These are phyloP conservation scores for Caenorhabditis sp. DNA, from an alignment of 2,888 invertebrate species.

Conservation along the genomic window DNA sequence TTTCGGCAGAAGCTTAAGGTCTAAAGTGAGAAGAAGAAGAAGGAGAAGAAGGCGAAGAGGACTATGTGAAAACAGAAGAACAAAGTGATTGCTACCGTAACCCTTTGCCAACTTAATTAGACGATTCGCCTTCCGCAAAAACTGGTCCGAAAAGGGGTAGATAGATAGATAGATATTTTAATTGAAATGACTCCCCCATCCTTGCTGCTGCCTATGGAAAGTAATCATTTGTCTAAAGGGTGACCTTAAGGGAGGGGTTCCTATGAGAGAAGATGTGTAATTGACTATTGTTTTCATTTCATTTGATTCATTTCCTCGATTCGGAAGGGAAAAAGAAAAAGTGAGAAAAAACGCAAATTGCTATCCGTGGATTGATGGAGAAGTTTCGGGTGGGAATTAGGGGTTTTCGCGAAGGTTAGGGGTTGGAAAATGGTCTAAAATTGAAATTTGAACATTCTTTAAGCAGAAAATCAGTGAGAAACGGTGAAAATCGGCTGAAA, in stretches of 20 bases:
- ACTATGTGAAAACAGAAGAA: neutral
- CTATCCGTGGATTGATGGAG: no score
- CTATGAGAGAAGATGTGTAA: no score
- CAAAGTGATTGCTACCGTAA: slow-evolving; percentile 24
- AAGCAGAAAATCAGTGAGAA: neutral
- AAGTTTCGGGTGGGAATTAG: no score
- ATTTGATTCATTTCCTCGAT: slow-evolving; percentile 56
- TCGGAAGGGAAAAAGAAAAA: neutral
- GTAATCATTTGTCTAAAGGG: slow-evolving; percentile 13
- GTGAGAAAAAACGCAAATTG: no score
- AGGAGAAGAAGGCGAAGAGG: neutral
- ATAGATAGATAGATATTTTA: slow-evolving; percentile 38
- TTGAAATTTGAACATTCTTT: neutral
- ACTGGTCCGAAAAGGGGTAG: slow-evolving; percentile 26
- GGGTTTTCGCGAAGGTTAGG: no score
- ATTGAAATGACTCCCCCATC: no score
- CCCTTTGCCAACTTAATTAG: slow-evolving; percentile 40
- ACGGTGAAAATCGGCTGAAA: neutral
- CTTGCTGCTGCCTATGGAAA: no score
- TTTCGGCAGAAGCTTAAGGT: neutral
- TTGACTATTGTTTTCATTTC: slow-evolving; percentile 59
- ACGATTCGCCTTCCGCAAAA: slow-evolving; percentile 14
- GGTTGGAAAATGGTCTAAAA: neutral
- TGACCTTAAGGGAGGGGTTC: slow-evolving; percentile 55
- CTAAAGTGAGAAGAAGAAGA: neutral